Conservation (phyloP, 2,113 vertebrate genomes). For the Casuarius casuarius region DNA sequence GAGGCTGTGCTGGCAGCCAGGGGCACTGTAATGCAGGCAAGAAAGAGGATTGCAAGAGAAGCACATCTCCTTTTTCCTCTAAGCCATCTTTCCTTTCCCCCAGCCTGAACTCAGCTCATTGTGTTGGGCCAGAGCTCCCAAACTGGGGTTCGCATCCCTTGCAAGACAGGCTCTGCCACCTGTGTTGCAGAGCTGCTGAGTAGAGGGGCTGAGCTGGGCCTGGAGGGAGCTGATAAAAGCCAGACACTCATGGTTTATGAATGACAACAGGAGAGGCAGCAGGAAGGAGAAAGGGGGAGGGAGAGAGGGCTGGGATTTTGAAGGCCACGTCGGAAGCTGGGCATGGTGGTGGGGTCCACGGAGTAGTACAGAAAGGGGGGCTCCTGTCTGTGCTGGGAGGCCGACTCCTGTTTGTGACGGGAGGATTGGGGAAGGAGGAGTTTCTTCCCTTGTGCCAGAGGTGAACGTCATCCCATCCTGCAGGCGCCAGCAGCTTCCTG, state of each 20-base stretch:
- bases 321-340: background rate
- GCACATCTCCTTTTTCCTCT: background rate
- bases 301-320: background rate
- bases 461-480: background rate
- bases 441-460: background rate
- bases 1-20: background rate
- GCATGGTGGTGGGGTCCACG: background rate
- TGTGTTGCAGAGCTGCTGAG: background rate
- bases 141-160: background rate
- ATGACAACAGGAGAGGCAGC: background rate
- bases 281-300: background rate
- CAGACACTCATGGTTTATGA: conserved; percentile 6
- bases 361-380: background rate
- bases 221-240: background rate
- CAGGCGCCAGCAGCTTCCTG: background rate
- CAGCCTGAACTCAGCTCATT: background rate
- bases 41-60: background rate
- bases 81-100: background rate
- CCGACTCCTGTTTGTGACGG: background rate
- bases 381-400: background rate
- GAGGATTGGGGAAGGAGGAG: background rate
- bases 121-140: background rate
- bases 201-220: background rate
- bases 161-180: background rate
- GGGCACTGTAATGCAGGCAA: background rate